A percentile compares a stretch with the other conserved stretches of the same genome.
These are phyloP conservation scores for Drosophila monieri DNA, from an alignment of 2,888 invertebrate genomes.

Conservation along the genomic window DNA sequence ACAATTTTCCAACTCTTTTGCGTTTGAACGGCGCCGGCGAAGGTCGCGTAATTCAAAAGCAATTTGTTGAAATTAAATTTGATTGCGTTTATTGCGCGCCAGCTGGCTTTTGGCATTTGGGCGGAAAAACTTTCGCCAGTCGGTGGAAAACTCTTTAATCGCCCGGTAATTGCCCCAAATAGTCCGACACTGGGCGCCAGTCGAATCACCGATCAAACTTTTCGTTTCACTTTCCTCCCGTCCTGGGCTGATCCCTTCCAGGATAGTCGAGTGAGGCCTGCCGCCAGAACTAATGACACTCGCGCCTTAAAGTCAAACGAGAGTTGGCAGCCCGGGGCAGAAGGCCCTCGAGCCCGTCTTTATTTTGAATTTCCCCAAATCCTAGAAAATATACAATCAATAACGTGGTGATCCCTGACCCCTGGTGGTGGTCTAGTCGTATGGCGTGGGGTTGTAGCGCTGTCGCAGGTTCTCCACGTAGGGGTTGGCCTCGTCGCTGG, in stretches of 20 bases:
- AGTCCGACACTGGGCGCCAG: conserved; percentile 15
- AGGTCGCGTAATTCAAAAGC: conserved; percentile 78
- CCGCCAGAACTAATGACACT: neutral
- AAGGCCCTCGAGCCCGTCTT: neutral
- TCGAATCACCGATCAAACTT: conserved; percentile 25
- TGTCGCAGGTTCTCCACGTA: conserved; percentile 36
- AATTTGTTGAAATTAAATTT: conserved; percentile 79
- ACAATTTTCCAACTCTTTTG: conserved; percentile 72
- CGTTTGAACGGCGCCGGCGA: conserved; percentile 59
- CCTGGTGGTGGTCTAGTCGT: neutral
- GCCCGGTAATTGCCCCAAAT: conserved; percentile 47
- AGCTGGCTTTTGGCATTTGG: conserved; percentile 40
- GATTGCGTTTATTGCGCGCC: conserved; percentile 75
- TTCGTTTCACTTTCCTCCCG: conserved; percentile 5
- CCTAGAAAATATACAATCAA: neutral
- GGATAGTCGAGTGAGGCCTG: conserved; percentile 10
- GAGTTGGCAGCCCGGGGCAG: neutral
- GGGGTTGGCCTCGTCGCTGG: conserved; percentile 58
- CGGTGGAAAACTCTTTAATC: conserved; percentile 42
- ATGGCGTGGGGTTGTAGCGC: conserved; percentile 2
- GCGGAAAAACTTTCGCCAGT: conserved; percentile 19
- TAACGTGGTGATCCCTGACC: neutral
- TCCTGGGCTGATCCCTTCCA: no score
- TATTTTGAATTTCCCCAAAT: neutral
- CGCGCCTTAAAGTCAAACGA: neutral